Evolutionary conservation across 2,888 invertebrate genomes (phyloP).

Genomic region (Linhomoeus sp.): DNA sequence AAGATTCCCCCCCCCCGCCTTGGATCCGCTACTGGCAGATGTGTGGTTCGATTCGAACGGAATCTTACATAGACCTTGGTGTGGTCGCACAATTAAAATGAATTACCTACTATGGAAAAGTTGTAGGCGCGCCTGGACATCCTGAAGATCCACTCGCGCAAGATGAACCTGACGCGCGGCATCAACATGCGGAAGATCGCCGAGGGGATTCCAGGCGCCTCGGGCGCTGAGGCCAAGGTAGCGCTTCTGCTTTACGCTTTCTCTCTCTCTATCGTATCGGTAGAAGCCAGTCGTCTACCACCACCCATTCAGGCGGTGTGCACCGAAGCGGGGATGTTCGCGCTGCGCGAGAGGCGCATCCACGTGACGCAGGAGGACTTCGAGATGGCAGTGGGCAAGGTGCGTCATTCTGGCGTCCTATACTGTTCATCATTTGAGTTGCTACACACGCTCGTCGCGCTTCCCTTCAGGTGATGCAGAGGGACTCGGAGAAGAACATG

Average conservation of each 20-base stretch:
- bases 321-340: constrained; percentile 99
- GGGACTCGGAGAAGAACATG: constrained; percentile 99
- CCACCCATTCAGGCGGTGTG: constrained; percentile 96
- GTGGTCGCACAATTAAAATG: neutral
- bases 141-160: constrained; percentile 90
- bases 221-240: constrained; percentile 93
- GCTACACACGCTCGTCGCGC: neutral
- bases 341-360: constrained; percentile 81
- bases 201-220: constrained; percentile 96
- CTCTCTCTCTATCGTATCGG: neutral
- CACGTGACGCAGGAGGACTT: constrained; percentile 99
- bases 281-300: neutral
- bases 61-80: neutral
- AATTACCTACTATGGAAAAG: neutral
- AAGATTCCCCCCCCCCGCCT: no score
- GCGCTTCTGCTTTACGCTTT: constrained; percentile 5
- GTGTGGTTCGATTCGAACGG: neutral
- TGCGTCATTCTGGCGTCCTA: constrained; percentile 10
- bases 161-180: constrained; percentile 97
- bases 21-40: no score
- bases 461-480: constrained; percentile 62
- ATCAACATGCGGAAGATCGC: constrained; percentile 96
- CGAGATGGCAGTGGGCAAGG: constrained; percentile 99
- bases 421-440: neutral
- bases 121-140: constrained; percentile 70